A percentile compares a stretch with the other conserved stretches of the same genome.
These are phyloP conservation scores for Drosophila niveifrons DNA, from an alignment of 2,888 invertebrate species.

Conservation along the genomic window DNA sequence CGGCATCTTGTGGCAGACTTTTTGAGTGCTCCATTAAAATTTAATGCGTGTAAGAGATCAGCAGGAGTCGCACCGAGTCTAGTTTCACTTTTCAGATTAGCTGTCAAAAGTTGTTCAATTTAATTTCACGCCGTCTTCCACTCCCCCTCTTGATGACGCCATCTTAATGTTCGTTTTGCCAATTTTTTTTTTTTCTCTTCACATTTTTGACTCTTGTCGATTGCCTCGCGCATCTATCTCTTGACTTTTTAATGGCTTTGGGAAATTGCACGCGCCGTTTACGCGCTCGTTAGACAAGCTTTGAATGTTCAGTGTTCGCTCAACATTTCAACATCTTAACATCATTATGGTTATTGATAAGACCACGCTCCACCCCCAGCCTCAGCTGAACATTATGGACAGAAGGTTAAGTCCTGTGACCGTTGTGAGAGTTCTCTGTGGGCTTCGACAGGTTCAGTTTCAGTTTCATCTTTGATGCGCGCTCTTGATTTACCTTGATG, in stretches of 20 bases:
- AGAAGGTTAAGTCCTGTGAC: neutral
- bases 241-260: slow-evolving; percentile 75
- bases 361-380: slow-evolving; percentile 25
- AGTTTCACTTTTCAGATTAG: slow-evolving; percentile 66
- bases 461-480: no score
- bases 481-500: slow-evolving; percentile 37
- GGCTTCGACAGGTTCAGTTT: no score
- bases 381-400: neutral
- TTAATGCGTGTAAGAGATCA: slow-evolving; percentile 80
- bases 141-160: slow-evolving; percentile 29
- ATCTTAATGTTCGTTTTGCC: slow-evolving; percentile 74
- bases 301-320: slow-evolving; percentile 49
- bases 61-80: slow-evolving; percentile 42
- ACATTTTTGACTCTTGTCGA: neutral
- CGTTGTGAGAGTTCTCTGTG: neutral
- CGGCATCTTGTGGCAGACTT: slow-evolving; percentile 72
- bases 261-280: slow-evolving; percentile 80
- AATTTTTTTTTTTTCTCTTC: slow-evolving; percentile 60
- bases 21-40: slow-evolving; percentile 82
- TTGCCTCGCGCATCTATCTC: slow-evolving; percentile 35
- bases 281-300: slow-evolving; percentile 74
- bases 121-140: slow-evolving; percentile 68
- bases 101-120: slow-evolving; percentile 82
- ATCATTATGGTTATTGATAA: slow-evolving; percentile 78
- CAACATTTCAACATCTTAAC: slow-evolving; percentile 50